Base-by-base conservation (phyloP, 2,888 invertebrate species). In the Caenorhabditis drosophilae region DNA sequence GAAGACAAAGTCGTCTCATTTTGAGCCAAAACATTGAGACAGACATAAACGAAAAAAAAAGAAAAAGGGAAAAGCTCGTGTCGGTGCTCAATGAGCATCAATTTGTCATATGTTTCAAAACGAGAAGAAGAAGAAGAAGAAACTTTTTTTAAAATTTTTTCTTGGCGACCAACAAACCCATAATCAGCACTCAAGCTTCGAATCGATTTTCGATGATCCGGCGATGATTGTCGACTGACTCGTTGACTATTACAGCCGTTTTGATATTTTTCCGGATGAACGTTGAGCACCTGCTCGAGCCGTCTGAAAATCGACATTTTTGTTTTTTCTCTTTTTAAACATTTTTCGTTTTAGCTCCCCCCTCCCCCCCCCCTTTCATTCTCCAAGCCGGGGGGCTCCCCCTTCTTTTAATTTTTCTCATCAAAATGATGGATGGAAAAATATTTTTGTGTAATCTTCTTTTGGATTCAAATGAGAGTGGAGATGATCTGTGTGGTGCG, bases 221-320 rank as follows among this genome's bases (percentile, higher is more conserved):
- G 59, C 7, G 66, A 60, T 0, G 52, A 48, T 25, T 66, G 59
- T 12, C 59, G 59, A 48, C 60, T 60, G 9, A 40, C 49, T 7
- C 59, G 35, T 31, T 64, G 64, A 42, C 57, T 56, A 46, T 52
- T 64, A 45, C 61, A 60, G 31, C 67, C 64, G 47, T 61, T 68
- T 26, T 70, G 67, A 42, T 76, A 76, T 55, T 74, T 74, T 38
- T 76, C 76, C 42, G 76, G 76, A 52, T 76, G 76, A n/a, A 76
- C 76, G 41, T 76, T 64, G 18, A 76, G 57, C 54, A 67, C 76
- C 56, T 76, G 76, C 54, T 76, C 76, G n/a, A 76, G 68, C 12
- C 74, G 69, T 50, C 76, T 76, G 74, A 44, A 70, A 67, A 27
- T 31, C 12, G 31, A 31, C 6, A 31, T 40, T 40, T 20, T 40